These are phyloP conservation scores for Tetragonula clypearis DNA, from an alignment of 1,140 invertebrate species.

Conservation along the genomic window DNA sequence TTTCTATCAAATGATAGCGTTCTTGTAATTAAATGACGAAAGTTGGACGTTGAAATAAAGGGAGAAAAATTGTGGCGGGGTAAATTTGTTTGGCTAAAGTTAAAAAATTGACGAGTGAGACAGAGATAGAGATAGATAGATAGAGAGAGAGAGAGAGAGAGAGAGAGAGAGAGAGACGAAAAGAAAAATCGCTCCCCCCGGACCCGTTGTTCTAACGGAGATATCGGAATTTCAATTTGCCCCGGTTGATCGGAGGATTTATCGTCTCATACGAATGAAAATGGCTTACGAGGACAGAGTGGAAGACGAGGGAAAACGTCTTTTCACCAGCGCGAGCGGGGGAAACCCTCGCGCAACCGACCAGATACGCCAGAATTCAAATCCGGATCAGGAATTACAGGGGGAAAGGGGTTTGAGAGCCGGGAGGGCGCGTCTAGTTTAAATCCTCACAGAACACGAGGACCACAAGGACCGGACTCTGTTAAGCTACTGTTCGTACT, in stretches of 20 bases:
- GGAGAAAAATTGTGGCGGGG: background rate
- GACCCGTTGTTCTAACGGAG: slow-evolving; percentile 10
- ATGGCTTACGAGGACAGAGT: background rate
- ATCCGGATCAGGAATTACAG: slow-evolving; percentile 67
- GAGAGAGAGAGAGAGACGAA: too few species aligned
- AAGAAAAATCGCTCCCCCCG: slow-evolving; percentile 15
- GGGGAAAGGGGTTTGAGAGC: background rate
- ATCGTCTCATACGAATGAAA: slow-evolving; percentile 45
- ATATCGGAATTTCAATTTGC: slow-evolving; percentile 37
- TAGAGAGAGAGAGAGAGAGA: too few species aligned
- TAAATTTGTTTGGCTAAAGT: background rate
- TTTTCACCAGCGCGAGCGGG: slow-evolving; percentile 11
- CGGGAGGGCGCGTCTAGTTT: slow-evolving; percentile 31
- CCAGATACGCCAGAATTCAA: slow-evolving; percentile 46
- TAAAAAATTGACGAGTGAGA: background rate
- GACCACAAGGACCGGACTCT: slow-evolving; percentile 1
- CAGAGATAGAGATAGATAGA: too few species aligned
- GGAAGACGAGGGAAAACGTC: slow-evolving; percentile 30
- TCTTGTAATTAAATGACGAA: too few species aligned
- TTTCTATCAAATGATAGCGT: too few species aligned
- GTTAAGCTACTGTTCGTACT: slow-evolving; percentile 1
- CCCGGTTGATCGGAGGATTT: slow-evolving; percentile 40
- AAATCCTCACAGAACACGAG: slow-evolving; percentile 45
- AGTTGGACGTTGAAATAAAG: background rate
- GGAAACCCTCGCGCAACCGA: slow-evolving; percentile 32